Conservation (phyloP, 2,113 vertebrate species). For the Megalops atlanticus region DNA sequence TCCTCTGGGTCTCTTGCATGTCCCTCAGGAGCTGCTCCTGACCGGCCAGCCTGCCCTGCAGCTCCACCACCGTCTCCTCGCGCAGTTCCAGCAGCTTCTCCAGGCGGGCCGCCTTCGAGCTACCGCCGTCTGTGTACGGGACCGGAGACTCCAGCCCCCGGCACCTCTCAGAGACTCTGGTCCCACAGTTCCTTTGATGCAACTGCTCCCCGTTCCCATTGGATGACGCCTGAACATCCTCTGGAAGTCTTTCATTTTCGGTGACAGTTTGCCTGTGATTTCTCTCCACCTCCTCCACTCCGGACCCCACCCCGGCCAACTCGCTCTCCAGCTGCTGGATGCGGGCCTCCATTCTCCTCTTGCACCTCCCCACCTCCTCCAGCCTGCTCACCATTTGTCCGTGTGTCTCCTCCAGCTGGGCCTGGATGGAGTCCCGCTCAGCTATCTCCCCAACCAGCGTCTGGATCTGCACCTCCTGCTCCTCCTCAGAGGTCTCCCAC, state of each 20-base stretch:
- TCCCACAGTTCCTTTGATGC: slow-evolving; percentile 14
- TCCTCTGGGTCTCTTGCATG: slow-evolving; percentile 34
- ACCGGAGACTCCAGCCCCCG: no score
- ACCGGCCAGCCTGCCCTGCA: slow-evolving; percentile 13
- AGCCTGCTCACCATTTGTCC: not conserved
- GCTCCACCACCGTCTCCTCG: slow-evolving; percentile 27
- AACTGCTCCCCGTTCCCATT: not conserved
- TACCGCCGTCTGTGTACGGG: not conserved
- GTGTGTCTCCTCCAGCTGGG: not conserved
- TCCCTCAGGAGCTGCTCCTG: slow-evolving; percentile 27
- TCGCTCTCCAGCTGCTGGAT: slow-evolving; percentile 15
- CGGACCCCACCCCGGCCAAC: not conserved
- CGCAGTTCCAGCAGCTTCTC: slow-evolving; percentile 31
- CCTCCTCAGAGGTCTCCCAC: not conserved
- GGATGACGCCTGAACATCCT: no score
- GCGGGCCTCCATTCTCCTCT: not conserved
- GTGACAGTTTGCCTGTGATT: not conserved
- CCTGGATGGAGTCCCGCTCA: slow-evolving; percentile 10
- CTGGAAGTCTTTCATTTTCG: not conserved
- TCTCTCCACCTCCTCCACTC: slow-evolving; percentile 12
- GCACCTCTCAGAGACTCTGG: slow-evolving; percentile 17
- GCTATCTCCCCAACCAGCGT: slow-evolving; percentile 16
- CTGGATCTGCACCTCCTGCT: no score
- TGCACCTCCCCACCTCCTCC: not conserved
- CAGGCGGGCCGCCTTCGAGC: slow-evolving; percentile 23